Evolutionary conservation across 2,797 vertebrate genomes (phyloP), one percentile per base, ranked within the genome.

Genomic region (Anisognathus igniventris): DNA sequence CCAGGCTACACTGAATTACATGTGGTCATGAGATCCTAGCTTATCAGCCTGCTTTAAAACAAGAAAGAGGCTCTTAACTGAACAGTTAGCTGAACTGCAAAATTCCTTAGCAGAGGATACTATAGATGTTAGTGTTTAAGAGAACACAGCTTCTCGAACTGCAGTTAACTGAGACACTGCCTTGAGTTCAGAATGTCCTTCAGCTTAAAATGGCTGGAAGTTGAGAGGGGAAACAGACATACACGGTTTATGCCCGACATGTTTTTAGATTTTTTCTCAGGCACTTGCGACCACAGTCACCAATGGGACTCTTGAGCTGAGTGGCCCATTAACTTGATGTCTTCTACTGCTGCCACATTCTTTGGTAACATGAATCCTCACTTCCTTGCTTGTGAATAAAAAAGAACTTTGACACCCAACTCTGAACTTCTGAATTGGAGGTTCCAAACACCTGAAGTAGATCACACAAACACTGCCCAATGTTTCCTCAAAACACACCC

Each of bases 201-300:
- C 50, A 53, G n/a, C 25, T 93, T 58, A n/a, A 81, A 82, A 73
- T n/a, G 47, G 35, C 54, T 92, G 84, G 56, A 75, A 86, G 71
- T 15, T 0, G 4, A 68, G 44, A 73, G 2, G 5, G 19, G n/a
- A 65, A 88, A 81, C 39, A 80, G 7, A 68, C 19, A 31, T 3
- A 25, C 5, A 66, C 5, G 6, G 1, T 3, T 20, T 42, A 75
- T 2, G 15, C 27, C 9, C 13, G 60, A 39, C 1, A 30, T 4
- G 19, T 2, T 56, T 70, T 51, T 12, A 31, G 15, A 44, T n/a
- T 85, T 54, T 85, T 85, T 28, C 3, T 7, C 10, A 45, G 39
- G 35, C 17, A 25, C 57, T 71, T 60, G 35, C 0, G 0, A 57
- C 31, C 31, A 40, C 31, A 37, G 53, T 7, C 65, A 61, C 37